These are phyloP conservation scores for Aleiodes testaceus DNA, from an alignment of 2,888 invertebrate species.

Conservation along the genomic window DNA sequence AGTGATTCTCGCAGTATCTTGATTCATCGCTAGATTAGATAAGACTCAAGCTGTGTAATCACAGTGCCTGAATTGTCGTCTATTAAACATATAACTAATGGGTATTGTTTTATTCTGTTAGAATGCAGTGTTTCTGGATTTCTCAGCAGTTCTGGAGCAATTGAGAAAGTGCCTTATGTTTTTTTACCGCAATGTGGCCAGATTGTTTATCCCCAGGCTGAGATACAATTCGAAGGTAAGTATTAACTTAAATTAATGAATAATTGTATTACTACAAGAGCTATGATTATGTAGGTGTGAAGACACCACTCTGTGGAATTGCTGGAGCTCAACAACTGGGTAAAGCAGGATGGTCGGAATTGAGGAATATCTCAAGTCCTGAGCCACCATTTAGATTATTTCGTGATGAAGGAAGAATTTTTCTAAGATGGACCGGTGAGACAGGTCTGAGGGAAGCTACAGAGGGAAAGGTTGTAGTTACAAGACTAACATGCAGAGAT, in stretches of 20 bases:
- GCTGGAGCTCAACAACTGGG: slow-evolving; percentile 89
- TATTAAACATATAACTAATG: slow-evolving; percentile 26
- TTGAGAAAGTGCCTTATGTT: slow-evolving; percentile 89
- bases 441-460: slow-evolving; percentile 83
- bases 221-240: slow-evolving; percentile 87
- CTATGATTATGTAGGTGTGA: slow-evolving; percentile 76
- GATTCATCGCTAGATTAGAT: slow-evolving; percentile 31
- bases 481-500: slow-evolving; percentile 86
- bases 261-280: slow-evolving; percentile 3
- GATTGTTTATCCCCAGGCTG: slow-evolving; percentile 90
- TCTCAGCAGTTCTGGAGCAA: slow-evolving; percentile 79
- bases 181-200: slow-evolving; percentile 89
- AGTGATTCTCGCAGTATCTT: background rate
- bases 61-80: slow-evolving; percentile 9
- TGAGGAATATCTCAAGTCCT: slow-evolving; percentile 83
- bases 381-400: slow-evolving; percentile 88
- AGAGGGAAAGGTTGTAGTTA: slow-evolving; percentile 87
- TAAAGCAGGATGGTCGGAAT: slow-evolving; percentile 85
- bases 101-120: slow-evolving; percentile 64
- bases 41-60: slow-evolving; percentile 11
- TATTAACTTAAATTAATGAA: slow-evolving; percentile 33
- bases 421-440: slow-evolving; percentile 91
- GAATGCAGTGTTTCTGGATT: slow-evolving; percentile 89
- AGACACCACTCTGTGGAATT: slow-evolving; percentile 88
- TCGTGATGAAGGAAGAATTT: slow-evolving; percentile 87